Evolutionary conservation across 2,888 invertebrate species (phyloP).

Genomic region (Heliconius charithonia): DNA sequence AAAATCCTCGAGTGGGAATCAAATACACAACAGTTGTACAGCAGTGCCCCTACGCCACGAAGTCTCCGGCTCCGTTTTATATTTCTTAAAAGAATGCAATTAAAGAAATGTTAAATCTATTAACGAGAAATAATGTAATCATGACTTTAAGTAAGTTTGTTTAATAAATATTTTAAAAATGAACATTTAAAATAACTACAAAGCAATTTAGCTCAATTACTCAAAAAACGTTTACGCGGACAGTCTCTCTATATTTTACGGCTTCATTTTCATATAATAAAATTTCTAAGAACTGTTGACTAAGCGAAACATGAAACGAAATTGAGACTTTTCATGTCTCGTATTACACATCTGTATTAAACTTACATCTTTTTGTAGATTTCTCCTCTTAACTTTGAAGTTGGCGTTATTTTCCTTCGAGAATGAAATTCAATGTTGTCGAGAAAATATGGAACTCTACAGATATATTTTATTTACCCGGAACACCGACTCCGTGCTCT

Average conservation of each 20-base stretch:
- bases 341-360: constrained; percentile 25
- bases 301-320: background rate
- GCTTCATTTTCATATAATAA: background rate
- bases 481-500: constrained; percentile 34
- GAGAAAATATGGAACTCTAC: constrained; percentile 36
- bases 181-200: too few species aligned
- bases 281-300: background rate
- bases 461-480: constrained; percentile 37
- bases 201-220: too few species aligned
- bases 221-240: background rate
- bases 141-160: too few species aligned
- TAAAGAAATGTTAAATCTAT: too few species aligned
- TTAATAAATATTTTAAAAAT: background rate
- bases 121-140: too few species aligned
- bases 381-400: constrained; percentile 37
- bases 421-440: constrained; percentile 46
- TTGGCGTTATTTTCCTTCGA: constrained; percentile 39
- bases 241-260: background rate
- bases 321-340: background rate
- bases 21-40: too few species aligned
- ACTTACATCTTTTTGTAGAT: constrained; percentile 28
- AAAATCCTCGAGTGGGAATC: too few species aligned
- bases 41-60: too few species aligned
- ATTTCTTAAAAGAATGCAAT: too few species aligned
- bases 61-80: too few species aligned